Evolutionary conservation across 2,113 vertebrate genomes (phyloP).

Genomic region (Petroica traversi): DNA sequence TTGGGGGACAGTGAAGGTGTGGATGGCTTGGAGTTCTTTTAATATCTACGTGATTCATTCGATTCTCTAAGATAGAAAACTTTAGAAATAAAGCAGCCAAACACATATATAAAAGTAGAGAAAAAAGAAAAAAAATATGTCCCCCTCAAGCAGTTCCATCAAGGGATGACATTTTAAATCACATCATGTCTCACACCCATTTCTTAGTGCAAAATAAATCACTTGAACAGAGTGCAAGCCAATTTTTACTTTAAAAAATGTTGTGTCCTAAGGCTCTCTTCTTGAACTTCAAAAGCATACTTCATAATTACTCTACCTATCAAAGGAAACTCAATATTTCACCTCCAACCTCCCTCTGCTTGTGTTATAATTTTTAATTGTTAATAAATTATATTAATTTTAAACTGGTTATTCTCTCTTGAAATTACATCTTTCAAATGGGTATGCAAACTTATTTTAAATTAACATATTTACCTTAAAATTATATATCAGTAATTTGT

Average conservation of each 20-base stretch:
- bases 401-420: conserved; percentile 71
- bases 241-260: conserved; percentile 84
- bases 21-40: background rate
- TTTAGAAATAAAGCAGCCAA: conserved; percentile 56
- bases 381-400: conserved; percentile 81
- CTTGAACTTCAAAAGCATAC: conserved; percentile 89
- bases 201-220: conserved; percentile 92
- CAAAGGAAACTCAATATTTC: conserved; percentile 87
- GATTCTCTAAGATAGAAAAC: conserved; percentile 65
- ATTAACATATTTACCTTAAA: conserved; percentile 58
- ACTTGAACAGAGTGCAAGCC: conserved; percentile 87
- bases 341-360: conserved; percentile 82
- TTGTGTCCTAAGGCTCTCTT: conserved; percentile 91
- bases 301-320: conserved; percentile 90
- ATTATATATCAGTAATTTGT: conserved; percentile 38
- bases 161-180: conserved; percentile 94
- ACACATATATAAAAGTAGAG: conserved; percentile 43
- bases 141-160: conserved; percentile 81
- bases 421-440: conserved; percentile 67
- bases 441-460: conserved; percentile 48
- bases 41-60: conserved; percentile 54
- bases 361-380: conserved; percentile 87
- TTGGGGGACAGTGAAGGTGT: background rate
- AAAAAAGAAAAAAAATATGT: conserved; percentile 58
- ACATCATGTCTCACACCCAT: conserved; percentile 91